Evolutionary conservation across 2,113 vertebrate genomes (phyloP), one percentile per base, ranked within the genome.

Genomic region (human (Homo sapiens)): DNA sequence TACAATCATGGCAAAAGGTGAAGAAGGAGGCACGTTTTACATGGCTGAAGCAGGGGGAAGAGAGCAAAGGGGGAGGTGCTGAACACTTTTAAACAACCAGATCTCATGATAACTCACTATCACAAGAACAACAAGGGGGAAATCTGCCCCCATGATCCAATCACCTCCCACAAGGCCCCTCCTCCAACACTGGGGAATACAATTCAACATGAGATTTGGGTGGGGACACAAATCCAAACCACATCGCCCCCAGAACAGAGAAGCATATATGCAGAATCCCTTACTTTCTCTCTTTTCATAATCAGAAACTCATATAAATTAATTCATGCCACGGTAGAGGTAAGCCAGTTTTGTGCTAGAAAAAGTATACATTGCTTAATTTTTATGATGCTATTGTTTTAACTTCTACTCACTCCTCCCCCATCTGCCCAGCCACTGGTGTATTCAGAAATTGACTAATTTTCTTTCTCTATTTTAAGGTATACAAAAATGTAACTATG

Each of bases 401-500:
- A 68, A 61, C 25, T 79, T 95, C 22, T 88, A 7, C 10, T 25
- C 10, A 25, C 57, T 38, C 17, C 12, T 30, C 59, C 38, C 11
- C 25, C 7, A 3, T 89, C 13, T 13, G n/a, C 25, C 9, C 38
- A 18, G 0, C 16, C 17, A 66, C 10, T 73, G 30, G 27, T 75
- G 43, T 79, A 20, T 57, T 96, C 30, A 68, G 17, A 89, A 92
- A 92, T 48, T 68, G 43, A 85, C 52, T 68, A 35, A 81, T 45
- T 84, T 68, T 55, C n/a, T 75, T 82, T 87, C 11, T 79, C 40
- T 94, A 40, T 61, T 85, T 92, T 78, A 94, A 92, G 59, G n/a
- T 3, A 79, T 35, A 89, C 13, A 73, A 81, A 94, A 79, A 57
- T 59, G 20, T 75, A n/a, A 79, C 45, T 87, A 40, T 52, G 35